phyloP scores from a whole-genome alignment of 1,140 invertebrate species.

The Drosophila santomea region DNA sequence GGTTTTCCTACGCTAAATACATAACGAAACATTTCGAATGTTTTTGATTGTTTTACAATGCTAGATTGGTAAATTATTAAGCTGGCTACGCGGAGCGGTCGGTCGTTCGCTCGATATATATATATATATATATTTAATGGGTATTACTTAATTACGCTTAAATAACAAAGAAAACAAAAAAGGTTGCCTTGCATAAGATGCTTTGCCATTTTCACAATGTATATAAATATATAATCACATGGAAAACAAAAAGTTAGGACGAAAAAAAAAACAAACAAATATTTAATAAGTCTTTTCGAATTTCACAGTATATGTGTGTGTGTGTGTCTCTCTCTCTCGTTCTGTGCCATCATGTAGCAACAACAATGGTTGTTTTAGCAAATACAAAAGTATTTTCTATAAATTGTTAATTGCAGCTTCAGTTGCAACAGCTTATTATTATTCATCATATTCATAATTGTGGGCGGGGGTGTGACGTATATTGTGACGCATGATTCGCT shows the following conservation, averaged over 20 bases:
- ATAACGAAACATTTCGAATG: conserved; percentile 58
- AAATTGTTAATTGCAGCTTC: conserved; percentile 31
- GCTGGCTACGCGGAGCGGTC: conserved; percentile 11
- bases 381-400: conserved; percentile 61
- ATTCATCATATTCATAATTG: conserved; percentile 9
- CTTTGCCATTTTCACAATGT: conserved; percentile 36
- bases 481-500: not conserved
- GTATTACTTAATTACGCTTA: conserved; percentile 27
- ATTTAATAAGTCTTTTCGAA: conserved; percentile 81
- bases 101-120: not conserved
- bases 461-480: not conserved
- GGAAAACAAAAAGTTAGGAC: conserved; percentile 49
- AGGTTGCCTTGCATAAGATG: conserved; percentile 29
- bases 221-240: conserved; percentile 49
- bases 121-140: not conserved
- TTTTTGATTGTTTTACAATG: conserved; percentile 48
- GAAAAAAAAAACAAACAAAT: conserved; percentile 72
- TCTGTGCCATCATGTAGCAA: conserved; percentile 54
- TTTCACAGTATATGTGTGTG: conserved; percentile 68
- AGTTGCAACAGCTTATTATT: conserved; percentile 57
- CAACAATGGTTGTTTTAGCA: conserved; percentile 19
- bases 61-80: conserved; percentile 17
- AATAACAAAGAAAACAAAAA: conserved; percentile 54
- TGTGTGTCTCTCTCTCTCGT: conserved; percentile 64
- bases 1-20: conserved; percentile 6